A percentile compares a stretch with the other conserved stretches of the same genome.
These are phyloP conservation scores for Colostygia pectinataria DNA, from an alignment of 2,888 invertebrate species.

Conservation along the genomic window DNA sequence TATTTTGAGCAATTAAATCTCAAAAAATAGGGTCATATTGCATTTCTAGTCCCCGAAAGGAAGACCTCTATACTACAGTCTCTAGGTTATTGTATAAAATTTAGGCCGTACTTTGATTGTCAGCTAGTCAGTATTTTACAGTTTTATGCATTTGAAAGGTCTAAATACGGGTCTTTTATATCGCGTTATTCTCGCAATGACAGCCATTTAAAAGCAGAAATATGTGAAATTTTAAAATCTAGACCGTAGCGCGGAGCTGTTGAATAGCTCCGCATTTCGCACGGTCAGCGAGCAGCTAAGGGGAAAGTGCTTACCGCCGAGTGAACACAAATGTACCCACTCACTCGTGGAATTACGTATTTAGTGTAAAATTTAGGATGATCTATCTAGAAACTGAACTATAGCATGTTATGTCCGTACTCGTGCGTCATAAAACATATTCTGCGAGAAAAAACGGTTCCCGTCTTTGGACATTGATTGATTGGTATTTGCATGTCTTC, in stretches of 20 bases:
- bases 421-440: background rate
- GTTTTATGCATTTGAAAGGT: too few species aligned
- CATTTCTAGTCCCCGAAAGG: too few species aligned
- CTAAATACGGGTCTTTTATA: conserved; percentile 2
- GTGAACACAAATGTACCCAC: conserved; percentile 20
- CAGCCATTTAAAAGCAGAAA: conserved; percentile 9
- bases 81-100: background rate
- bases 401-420: too few species aligned
- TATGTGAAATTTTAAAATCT: conserved; percentile 44
- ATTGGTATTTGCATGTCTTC: conserved; percentile 45
- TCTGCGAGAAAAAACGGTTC: conserved; percentile 50
- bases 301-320: conserved; percentile 40
- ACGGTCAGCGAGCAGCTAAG: conserved; percentile 33
- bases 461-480: conserved; percentile 51
- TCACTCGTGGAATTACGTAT: conserved; percentile 9
- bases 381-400: background rate
- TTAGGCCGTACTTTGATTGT: background rate
- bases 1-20: too few species aligned
- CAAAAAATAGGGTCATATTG: too few species aligned
- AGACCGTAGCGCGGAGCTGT: conserved; percentile 40
- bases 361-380: conserved; percentile 3
- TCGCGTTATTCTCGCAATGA: conserved; percentile 13
- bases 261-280: conserved; percentile 40
- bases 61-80: too few species aligned
- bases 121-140: too few species aligned